Conservation (phyloP, 2,113 vertebrate genomes). For the Grammomys surdaster region DNA sequence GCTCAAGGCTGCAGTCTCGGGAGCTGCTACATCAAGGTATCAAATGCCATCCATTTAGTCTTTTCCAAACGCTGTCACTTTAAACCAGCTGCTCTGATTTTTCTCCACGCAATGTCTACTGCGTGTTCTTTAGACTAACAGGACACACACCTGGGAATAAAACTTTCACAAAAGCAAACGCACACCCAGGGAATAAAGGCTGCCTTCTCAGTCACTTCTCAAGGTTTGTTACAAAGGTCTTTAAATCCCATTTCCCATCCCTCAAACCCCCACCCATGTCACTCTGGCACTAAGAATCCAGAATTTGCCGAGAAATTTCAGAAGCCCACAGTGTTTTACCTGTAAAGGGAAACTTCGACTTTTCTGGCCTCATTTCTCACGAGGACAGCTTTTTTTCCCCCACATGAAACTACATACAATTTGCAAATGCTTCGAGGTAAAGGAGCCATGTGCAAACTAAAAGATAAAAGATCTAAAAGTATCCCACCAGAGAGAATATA, state of each 20-base stretch:
- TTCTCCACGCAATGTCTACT: not conserved
- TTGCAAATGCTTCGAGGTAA: slow-evolving; percentile 73
- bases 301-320: slow-evolving; percentile 82
- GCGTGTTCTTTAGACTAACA: not conserved
- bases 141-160: slow-evolving; percentile 51
- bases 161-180: slow-evolving; percentile 62
- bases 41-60: not conserved
- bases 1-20: not conserved
- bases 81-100: slow-evolving; percentile 23
- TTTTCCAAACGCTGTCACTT: not conserved
- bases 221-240: slow-evolving; percentile 60
- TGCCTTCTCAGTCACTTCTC: slow-evolving; percentile 9
- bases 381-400: slow-evolving; percentile 76
- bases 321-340: slow-evolving; percentile 73
- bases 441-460: slow-evolving; percentile 23
- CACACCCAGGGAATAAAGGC: slow-evolving; percentile 57
- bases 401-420: slow-evolving; percentile 46
- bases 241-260: slow-evolving; percentile 37
- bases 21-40: slow-evolving; percentile 3
- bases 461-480: slow-evolving; percentile 58
- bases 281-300: slow-evolving; percentile 58
- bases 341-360: slow-evolving; percentile 81
- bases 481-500: slow-evolving; percentile 65
- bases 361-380: slow-evolving; percentile 71
- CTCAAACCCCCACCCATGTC: slow-evolving; percentile 54